Evolutionary conservation across 2,797 vertebrate species (phyloP).

Genomic region (Crax fasciolata): DNA sequence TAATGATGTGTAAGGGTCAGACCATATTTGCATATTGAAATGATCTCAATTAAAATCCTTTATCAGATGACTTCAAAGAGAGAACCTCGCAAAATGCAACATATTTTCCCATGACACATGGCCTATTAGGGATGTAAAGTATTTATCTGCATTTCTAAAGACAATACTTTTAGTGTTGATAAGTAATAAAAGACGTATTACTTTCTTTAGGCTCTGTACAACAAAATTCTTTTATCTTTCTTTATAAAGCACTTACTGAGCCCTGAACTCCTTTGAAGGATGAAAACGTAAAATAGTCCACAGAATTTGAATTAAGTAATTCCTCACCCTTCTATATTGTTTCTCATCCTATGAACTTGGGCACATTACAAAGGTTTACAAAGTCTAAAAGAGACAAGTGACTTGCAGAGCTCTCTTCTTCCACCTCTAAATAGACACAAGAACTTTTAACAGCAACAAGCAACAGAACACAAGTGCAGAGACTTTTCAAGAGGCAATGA

Average conservation of each 20-base stretch:
- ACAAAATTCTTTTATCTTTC: conserved; percentile 45
- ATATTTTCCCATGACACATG: conserved; percentile 49
- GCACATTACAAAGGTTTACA: conserved; percentile 43
- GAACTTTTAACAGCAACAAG: neutral
- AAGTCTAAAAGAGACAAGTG: conserved; percentile 14
- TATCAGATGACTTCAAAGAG: conserved; percentile 76
- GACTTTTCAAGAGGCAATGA: neutral
- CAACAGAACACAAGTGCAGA: neutral
- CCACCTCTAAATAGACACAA: neutral
- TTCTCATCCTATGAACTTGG: conserved; percentile 19
- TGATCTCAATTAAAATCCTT: conserved; percentile 80
- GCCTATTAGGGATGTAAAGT: conserved; percentile 57
- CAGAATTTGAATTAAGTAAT: conserved; percentile 44
- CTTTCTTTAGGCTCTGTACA: neutral
- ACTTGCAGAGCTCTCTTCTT: neutral
- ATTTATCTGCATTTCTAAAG: conserved; percentile 67
- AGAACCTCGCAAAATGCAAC: conserved; percentile 73
- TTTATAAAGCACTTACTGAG: conserved; percentile 23
- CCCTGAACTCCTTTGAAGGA: conserved; percentile 47
- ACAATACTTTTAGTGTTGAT: conserved; percentile 40
- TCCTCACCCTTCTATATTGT: conserved; percentile 9
- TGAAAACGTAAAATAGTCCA: conserved; percentile 11
- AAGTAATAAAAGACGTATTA: conserved; percentile 55
- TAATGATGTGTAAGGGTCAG: conserved; percentile 61
- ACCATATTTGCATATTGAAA: conserved; percentile 83